A percentile compares a stretch with the other conserved stretches of the same genome.
Conservation (phyloP, 1,140 invertebrate species). For the Drosophila pallidifrons region DNA sequence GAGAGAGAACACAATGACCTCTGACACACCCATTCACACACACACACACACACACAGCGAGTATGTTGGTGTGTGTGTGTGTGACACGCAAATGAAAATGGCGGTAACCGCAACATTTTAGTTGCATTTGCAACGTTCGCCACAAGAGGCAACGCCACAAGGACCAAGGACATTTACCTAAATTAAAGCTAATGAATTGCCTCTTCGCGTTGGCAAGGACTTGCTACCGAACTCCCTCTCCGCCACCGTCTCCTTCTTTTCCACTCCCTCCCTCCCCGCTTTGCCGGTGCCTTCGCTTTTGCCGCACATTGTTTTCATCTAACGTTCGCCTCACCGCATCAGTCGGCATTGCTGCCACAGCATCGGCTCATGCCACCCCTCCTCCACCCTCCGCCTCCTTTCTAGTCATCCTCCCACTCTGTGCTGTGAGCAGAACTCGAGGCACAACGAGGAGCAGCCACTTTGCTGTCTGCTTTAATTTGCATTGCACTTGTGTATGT, state of each 20-base stretch:
- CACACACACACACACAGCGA: constrained; percentile 18
- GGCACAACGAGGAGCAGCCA: constrained; percentile 56
- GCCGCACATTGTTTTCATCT: constrained; percentile 39
- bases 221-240: constrained; percentile 1
- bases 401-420: neutral
- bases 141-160: constrained; percentile 80
- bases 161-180: constrained; percentile 83
- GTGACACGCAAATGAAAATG: constrained; percentile 55
- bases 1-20: constrained; percentile 29
- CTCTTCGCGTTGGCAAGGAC: constrained; percentile 64
- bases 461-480: constrained; percentile 83
- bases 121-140: constrained; percentile 78
- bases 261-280: neutral
- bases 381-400: neutral
- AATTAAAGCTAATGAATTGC: constrained; percentile 84
- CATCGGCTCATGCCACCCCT: neutral
- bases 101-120: constrained; percentile 80
- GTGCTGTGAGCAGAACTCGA: constrained; percentile 9
- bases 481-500: constrained; percentile 83
- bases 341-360: constrained; percentile 37
- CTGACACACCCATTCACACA: constrained; percentile 24
- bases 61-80: constrained; percentile 14
- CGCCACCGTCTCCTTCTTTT: neutral
- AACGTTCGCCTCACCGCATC: constrained; percentile 44
- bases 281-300: neutral